Evolutionary conservation across 2,113 vertebrate species (phyloP), one percentile per base, ranked within the genome.

Genomic region (Hyaena hyaena): DNA sequence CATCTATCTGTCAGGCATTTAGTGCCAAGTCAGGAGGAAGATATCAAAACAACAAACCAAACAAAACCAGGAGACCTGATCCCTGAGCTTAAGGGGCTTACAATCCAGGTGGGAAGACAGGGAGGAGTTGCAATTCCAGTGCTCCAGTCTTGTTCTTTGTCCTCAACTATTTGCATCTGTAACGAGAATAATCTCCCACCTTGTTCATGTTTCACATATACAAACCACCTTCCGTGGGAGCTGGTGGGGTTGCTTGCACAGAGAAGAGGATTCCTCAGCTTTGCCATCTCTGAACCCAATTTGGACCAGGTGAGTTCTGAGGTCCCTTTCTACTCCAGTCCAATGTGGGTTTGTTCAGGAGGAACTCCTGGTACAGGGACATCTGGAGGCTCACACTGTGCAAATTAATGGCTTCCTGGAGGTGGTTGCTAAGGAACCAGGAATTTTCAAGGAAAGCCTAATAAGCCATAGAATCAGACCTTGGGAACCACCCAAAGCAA

Each of bases 341-440:
- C 58, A 80, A 45, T 61, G 76, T 45, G 35, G 84, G 45, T 73
- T 88, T 77, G 35, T 83, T 80, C 81, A 71, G 28, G n/a, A 77
- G 58, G 33, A 93, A 58, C 82, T 77, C 53, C 71, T 58, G 39
- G 61, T 28, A 66, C 10, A 77, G 58, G 53, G 85, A 94, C 19
- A 90, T 74, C 81, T 48, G 53, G 94, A 45, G 79, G 26, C 43
- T 87, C 80, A n/a, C 33, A 93, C n/a, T 81, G 55, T 94, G 79
- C 31, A 83, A 74, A 76, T 33, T 58, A 53, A 95, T 81, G 76
- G 24, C 95, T 95, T 95, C 80, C 86, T 87, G 83, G 68, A 89
- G 90, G 87, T 93, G 14, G 95, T 93, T 85, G 63, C 85, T 94
- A 88, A 88, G 88, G 83, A 97, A 85, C 48, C 11, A 90, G 90